These are phyloP conservation scores for Listrodromus nycthemerus DNA, from an alignment of 2,888 invertebrate genomes.

Conservation along the genomic window DNA sequence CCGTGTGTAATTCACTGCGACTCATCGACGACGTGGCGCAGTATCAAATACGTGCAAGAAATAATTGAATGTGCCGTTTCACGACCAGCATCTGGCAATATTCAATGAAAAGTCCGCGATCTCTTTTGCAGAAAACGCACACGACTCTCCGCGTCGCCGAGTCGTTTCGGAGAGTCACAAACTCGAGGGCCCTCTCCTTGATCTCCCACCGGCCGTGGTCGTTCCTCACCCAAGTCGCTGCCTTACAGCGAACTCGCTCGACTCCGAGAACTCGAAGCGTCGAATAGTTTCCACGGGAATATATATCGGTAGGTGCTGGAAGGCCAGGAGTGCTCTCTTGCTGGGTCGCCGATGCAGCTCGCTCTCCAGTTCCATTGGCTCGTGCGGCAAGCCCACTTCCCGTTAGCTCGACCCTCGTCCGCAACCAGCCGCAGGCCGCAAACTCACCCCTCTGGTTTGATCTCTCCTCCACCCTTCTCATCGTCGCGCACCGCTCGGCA, in stretches of 20 bases:
- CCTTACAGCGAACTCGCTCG: slow-evolving; percentile 46
- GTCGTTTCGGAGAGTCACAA: slow-evolving; percentile 44
- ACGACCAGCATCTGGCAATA: too few species aligned
- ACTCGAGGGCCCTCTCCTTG: slow-evolving; percentile 55
- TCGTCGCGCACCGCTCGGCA: neutral
- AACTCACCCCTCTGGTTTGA: slow-evolving; percentile 70
- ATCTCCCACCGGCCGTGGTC: slow-evolving; percentile 41
- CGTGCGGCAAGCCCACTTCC: slow-evolving; percentile 76
- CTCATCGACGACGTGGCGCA: too few species aligned
- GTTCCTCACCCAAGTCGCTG: slow-evolving; percentile 21
- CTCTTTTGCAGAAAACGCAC: slow-evolving; percentile 9
- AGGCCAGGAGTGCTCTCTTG: slow-evolving; percentile 56
- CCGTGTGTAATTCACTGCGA: too few species aligned
- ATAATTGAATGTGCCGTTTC: too few species aligned
- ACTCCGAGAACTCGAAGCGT: slow-evolving; percentile 35
- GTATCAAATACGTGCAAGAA: too few species aligned
- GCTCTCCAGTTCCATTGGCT: slow-evolving; percentile 70
- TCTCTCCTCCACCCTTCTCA: slow-evolving; percentile 23
- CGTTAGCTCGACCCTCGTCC: slow-evolving; percentile 77
- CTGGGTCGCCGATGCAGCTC: slow-evolving; percentile 69
- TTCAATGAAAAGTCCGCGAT: too few species aligned
- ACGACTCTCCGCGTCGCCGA: slow-evolving; percentile 53
- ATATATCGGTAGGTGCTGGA: slow-evolving; percentile 54
- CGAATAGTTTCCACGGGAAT: slow-evolving; percentile 54
- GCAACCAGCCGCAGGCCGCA: slow-evolving; percentile 79